phyloP scores from a whole-genome alignment of 2,797 vertebrate species.

The Myotis vivesi region DNA sequence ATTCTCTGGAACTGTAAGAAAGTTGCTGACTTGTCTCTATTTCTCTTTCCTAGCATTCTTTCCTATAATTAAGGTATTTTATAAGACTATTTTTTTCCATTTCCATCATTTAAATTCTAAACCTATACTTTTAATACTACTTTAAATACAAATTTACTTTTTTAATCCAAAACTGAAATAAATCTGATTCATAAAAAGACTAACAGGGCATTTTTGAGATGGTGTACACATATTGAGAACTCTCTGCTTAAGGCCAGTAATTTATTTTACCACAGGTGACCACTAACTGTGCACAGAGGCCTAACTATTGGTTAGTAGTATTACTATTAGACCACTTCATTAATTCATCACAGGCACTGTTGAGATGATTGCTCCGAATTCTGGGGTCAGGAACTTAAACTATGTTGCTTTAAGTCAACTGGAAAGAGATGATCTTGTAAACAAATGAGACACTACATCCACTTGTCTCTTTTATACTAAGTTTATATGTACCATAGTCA shows the following conservation, averaged over 20 bases:
- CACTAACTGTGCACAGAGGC: background rate
- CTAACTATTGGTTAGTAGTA: background rate
- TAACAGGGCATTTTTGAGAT: background rate
- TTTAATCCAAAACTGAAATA: background rate
- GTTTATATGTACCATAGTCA: background rate
- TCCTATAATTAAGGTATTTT: background rate
- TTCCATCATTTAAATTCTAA: background rate
- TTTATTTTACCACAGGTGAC: background rate
- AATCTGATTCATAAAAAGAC: background rate
- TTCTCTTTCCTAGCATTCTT: background rate
- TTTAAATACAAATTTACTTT: background rate
- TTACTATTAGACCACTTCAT: background rate
- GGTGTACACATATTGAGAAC: background rate
- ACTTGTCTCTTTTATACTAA: background rate
- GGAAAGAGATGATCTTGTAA: background rate
- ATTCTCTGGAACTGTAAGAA: slow-evolving; percentile 45
- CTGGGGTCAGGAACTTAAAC: background rate
- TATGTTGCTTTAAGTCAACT: background rate
- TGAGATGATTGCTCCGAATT: background rate
- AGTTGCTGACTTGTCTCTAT: slow-evolving; percentile 36
- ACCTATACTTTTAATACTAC: background rate
- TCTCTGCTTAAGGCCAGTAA: background rate
- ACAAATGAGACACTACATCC: background rate
- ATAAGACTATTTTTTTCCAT: background rate
- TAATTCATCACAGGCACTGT: background rate